Conservation (phyloP, 2,113 vertebrate genomes). For the Clarias gariepinus region DNA sequence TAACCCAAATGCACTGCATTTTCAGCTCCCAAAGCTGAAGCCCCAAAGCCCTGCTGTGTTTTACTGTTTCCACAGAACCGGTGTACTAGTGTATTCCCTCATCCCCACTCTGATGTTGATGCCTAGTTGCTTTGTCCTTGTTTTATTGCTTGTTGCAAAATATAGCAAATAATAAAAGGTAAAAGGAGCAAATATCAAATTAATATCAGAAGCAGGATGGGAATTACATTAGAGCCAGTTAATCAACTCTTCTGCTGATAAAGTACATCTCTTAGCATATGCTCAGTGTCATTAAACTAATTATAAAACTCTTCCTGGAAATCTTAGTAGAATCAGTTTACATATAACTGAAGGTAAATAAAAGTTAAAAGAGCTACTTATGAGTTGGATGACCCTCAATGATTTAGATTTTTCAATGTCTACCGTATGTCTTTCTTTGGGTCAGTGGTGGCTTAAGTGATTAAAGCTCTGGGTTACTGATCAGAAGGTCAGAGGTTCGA, state of each 20-base stretch:
- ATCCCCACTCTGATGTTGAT: not conserved
- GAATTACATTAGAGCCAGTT: not conserved
- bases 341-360: not conserved
- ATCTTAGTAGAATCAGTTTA: not conserved
- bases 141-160: not conserved
- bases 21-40: not conserved
- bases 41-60: not conserved
- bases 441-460: too few relatives aligned
- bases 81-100: too few relatives aligned
- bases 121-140: not conserved
- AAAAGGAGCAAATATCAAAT: not conserved
- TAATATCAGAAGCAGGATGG: not conserved
- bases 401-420: too few relatives aligned
- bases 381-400: too few relatives aligned
- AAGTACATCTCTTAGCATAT: not conserved
- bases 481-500: too few relatives aligned
- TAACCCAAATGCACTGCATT: not conserved
- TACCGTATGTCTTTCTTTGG: too few relatives aligned
- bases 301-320: conserved; percentile 1
- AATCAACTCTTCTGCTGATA: not conserved
- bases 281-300: not conserved
- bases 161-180: not conserved
- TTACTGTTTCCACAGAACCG: not conserved
- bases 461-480: too few relatives aligned
- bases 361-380: not conserved